phyloP scores from a whole-genome alignment of 1,140 invertebrate species.

The Paralvinella palmiformis region DNA sequence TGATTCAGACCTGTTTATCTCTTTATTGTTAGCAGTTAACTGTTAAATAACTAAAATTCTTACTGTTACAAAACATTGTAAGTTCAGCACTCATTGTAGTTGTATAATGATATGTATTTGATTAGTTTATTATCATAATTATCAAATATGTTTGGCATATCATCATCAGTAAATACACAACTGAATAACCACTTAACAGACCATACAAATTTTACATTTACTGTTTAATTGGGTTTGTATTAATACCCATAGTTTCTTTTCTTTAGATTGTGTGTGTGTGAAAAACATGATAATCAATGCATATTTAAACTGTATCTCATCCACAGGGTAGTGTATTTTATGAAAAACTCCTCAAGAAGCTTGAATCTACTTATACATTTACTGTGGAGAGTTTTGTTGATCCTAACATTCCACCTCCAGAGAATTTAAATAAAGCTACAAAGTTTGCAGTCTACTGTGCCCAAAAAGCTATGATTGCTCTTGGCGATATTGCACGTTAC shows the following conservation, averaged over 20 bases:
- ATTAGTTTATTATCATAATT: too few relatives aligned
- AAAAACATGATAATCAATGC: not conserved
- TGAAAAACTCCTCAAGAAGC: constrained; percentile 65
- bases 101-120: too few relatives aligned
- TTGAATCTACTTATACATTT: constrained; percentile 70
- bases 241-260: not conserved
- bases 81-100: too few relatives aligned
- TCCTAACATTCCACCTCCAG: constrained; percentile 54
- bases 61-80: too few relatives aligned
- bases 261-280: not conserved
- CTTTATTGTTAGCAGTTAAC: too few relatives aligned
- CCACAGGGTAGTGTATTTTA: constrained; percentile 66
- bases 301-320: constrained; percentile 20
- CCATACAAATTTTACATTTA: not conserved
- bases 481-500: constrained; percentile 87
- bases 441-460: constrained; percentile 73
- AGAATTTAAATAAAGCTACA: constrained; percentile 58
- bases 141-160: too few relatives aligned
- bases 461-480: constrained; percentile 79
- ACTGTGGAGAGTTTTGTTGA: constrained; percentile 62
- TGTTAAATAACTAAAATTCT: too few relatives aligned
- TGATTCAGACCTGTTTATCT: too few relatives aligned
- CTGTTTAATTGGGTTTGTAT: not conserved
- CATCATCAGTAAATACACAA: not conserved
- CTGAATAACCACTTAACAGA: not conserved